Evolutionary conservation across 2,797 vertebrate species (phyloP).

Genomic region (Hippoglossus hippoglossus): DNA sequence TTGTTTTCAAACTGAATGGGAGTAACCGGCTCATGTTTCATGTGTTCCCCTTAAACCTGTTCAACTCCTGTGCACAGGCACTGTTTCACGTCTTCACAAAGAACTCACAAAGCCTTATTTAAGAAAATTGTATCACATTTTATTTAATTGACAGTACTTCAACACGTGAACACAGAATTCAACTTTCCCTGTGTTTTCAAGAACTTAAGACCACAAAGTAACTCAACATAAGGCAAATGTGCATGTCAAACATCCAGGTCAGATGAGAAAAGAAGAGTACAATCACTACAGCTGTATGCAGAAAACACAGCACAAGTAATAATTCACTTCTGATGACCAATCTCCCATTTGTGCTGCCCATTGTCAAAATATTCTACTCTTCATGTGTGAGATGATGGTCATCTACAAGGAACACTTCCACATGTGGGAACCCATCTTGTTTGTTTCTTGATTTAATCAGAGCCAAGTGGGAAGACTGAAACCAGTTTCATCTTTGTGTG

Average conservation of each 20-base stretch:
- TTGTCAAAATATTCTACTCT: conserved; percentile 23
- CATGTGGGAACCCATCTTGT: conserved; percentile 26
- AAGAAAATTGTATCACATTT: conserved; percentile 76
- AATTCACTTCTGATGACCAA: conserved; percentile 51
- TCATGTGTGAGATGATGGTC: conserved; percentile 41
- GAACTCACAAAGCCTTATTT: conserved; percentile 14
- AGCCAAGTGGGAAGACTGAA: conserved; percentile 19
- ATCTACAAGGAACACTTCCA: conserved; percentile 36
- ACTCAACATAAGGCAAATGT: conserved; percentile 76
- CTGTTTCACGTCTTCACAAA: background rate
- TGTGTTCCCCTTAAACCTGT: no score
- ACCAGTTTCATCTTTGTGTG: conserved; percentile 9
- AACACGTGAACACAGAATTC: conserved; percentile 68
- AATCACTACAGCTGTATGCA: conserved; percentile 71
- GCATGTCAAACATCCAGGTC: conserved; percentile 54
- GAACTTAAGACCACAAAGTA: conserved; percentile 73
- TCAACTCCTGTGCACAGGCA: no score
- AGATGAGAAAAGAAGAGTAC: conserved; percentile 59
- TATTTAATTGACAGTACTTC: conserved; percentile 76
- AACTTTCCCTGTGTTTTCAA: conserved; percentile 63
- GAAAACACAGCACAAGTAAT: conserved; percentile 58
- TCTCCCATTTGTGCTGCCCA: conserved; percentile 19
- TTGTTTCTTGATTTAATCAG: background rate
- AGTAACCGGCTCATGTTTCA: no score
- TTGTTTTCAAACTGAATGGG: no score